A percentile compares a stretch with the other conserved stretches of the same genome.
These are phyloP conservation scores for Protonemura montana DNA, from an alignment of 2,888 invertebrate genomes.

Conservation along the genomic window DNA sequence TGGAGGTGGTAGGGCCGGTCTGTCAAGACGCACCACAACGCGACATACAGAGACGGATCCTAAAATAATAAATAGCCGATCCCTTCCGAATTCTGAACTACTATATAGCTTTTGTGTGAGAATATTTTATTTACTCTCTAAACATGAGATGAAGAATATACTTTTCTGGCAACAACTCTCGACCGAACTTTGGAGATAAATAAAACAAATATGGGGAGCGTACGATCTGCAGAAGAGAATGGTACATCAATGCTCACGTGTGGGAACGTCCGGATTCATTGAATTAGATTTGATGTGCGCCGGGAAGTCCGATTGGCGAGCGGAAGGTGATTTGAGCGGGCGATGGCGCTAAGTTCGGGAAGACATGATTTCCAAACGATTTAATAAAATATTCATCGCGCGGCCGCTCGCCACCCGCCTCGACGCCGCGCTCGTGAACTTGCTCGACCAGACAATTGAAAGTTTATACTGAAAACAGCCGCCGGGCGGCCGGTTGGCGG, in stretches of 20 bases:
- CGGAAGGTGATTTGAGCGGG: background rate
- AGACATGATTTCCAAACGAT: background rate
- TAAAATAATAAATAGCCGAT: background rate
- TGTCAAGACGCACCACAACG: background rate
- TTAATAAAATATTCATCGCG: background rate
- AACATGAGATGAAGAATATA: background rate
- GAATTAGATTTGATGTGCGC: background rate
- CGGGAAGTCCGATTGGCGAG: background rate
- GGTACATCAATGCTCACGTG: background rate
- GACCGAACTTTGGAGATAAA: background rate
- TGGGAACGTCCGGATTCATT: background rate
- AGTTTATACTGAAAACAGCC: slow-evolving; percentile 1
- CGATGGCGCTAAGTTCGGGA: background rate
- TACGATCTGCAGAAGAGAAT: slow-evolving; percentile 1
- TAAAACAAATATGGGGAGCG: background rate
- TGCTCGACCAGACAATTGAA: background rate
- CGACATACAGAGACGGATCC: background rate
- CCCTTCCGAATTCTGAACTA: background rate
- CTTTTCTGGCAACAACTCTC: background rate
- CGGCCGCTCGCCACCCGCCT: background rate
- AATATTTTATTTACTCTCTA: background rate
- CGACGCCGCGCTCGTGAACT: background rate
- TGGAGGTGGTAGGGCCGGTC: background rate
- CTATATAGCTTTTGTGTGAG: background rate
- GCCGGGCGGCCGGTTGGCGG: background rate